Evolutionary conservation across 2,888 invertebrate species (phyloP).

Genomic region (Tubulanus polymorphus): DNA sequence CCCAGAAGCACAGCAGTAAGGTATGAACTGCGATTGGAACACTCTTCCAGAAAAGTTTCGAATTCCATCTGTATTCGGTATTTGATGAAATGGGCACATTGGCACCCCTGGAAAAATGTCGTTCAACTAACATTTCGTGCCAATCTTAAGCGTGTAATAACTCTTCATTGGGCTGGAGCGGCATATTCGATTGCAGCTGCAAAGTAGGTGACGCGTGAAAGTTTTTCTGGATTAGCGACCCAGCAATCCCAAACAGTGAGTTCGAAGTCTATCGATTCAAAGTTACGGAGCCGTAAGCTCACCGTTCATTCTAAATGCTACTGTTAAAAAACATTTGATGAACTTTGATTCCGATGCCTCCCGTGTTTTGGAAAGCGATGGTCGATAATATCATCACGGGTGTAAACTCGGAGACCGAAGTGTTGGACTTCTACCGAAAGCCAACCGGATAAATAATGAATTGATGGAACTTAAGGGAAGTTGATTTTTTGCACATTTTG

Average conservation of each 20-base stretch:
- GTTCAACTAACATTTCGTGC: slow-evolving; percentile 17
- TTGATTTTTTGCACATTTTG: too few relatives aligned
- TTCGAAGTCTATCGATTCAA: slow-evolving; percentile 12
- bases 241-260: slow-evolving; percentile 11
- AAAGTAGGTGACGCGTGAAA: slow-evolving; percentile 4
- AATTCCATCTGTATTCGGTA: background rate
- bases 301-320: slow-evolving; percentile 15
- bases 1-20: too few relatives aligned
- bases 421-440: slow-evolving; percentile 7
- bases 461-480: too few relatives aligned
- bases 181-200: slow-evolving; percentile 19
- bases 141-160: too few relatives aligned
- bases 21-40: background rate
- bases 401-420: slow-evolving; percentile 4
- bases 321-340: slow-evolving; percentile 15
- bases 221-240: slow-evolving; percentile 18
- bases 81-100: too few relatives aligned
- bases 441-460: slow-evolving; percentile 10
- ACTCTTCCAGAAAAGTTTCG: background rate
- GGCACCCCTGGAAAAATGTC: background rate
- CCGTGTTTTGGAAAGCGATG: slow-evolving; percentile 3
- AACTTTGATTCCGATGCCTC: background rate
- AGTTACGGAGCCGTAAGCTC: slow-evolving; percentile 6
- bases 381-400: slow-evolving; percentile 14
- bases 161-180: too few relatives aligned